Evolutionary conservation across 1,140 invertebrate genomes (phyloP).

Genomic region (Sminthurides bifidus): DNA sequence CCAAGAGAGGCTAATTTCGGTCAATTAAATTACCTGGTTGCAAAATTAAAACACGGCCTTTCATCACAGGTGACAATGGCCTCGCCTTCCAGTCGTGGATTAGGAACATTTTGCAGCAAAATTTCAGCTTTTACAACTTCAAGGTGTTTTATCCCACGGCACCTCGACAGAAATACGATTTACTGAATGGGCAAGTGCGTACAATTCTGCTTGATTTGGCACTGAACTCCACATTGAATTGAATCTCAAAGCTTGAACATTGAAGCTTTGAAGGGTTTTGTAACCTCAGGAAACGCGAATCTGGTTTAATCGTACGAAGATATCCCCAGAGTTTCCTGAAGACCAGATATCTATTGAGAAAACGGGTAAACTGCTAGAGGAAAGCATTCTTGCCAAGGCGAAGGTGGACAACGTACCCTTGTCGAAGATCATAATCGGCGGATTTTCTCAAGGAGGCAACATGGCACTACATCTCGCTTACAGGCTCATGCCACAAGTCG

Average conservation of each 20-base stretch:
- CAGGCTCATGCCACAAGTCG: slow-evolving; percentile 46
- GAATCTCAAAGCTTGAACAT: too few relatives aligned
- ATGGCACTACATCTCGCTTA: slow-evolving; percentile 51
- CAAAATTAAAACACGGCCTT: not conserved
- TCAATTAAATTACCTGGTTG: not conserved
- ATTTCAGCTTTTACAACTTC: slow-evolving; percentile 53
- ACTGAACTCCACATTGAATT: too few relatives aligned
- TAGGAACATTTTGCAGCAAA: slow-evolving; percentile 44
- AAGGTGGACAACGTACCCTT: slow-evolving; percentile 45
- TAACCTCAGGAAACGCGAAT: slow-evolving; percentile 37
- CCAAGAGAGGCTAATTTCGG: too few relatives aligned
- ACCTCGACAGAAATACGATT: slow-evolving; percentile 52
- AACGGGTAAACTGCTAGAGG: slow-evolving; percentile 44
- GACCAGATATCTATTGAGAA: slow-evolving; percentile 45
- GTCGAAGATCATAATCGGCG: slow-evolving; percentile 55
- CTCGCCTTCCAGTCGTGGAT: slow-evolving; percentile 51
- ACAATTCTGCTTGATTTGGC: too few relatives aligned
- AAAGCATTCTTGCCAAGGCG: slow-evolving; percentile 49
- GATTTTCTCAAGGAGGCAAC: slow-evolving; percentile 64
- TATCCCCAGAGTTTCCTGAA: slow-evolving; percentile 48
- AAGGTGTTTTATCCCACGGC: slow-evolving; percentile 59
- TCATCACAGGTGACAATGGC: slow-evolving; percentile 47
- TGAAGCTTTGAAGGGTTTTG: too few relatives aligned
- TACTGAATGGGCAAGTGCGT: slow-evolving; percentile 44
- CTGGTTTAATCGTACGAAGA: slow-evolving; percentile 54